Evolutionary conservation across 2,797 vertebrate genomes (phyloP), one percentile per base, ranked within the genome.

Genomic region (Brachymystax lenok): DNA sequence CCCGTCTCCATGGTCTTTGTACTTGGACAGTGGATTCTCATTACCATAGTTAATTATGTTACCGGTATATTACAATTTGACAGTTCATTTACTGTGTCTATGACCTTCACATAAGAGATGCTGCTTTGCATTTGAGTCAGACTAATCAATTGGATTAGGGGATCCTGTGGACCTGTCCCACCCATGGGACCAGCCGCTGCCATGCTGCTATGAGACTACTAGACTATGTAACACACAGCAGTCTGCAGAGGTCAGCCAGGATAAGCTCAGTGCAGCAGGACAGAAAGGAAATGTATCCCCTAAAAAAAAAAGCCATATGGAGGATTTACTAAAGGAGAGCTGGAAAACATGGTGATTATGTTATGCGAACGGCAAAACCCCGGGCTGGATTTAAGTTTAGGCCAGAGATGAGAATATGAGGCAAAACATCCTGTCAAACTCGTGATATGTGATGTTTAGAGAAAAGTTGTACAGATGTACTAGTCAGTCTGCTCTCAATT

Each of bases 231-330:
- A 4, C 24, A 59, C 14, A 59, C 56, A 21, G 14, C 6, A 27
- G 16, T 27, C 50, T 77, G 69, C 79, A 84, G 74, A 82, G 78
- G 83, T 86, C 81, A 79, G 63, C 76, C 4, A 69, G 74, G 64
- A 77, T 71, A 78, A 10, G 77, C 70, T 6, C 40, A 71, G 70
- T 17, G 17, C 63, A 46, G n/a, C 46, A 24, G 63, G 40, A 28
- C 33, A n/a, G 19, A 12, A 12, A 40, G 52, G 1, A 10, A 79
- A 35, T 71, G 8, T 77, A 59, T 52, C 52, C 70, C 19, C 63
- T 61, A 71, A n/a, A 77, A 76, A 77, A 76, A 12, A 69, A 78
- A 76, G 17, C 19, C 28, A 30, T 17, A 67, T 1, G 24, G 40
- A 24, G 68, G 52, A 76, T 33, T 77, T 69, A 54, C 27, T 46